Conservation (phyloP, 2,797 vertebrate genomes). For the Halcyon smyrnensis region DNA sequence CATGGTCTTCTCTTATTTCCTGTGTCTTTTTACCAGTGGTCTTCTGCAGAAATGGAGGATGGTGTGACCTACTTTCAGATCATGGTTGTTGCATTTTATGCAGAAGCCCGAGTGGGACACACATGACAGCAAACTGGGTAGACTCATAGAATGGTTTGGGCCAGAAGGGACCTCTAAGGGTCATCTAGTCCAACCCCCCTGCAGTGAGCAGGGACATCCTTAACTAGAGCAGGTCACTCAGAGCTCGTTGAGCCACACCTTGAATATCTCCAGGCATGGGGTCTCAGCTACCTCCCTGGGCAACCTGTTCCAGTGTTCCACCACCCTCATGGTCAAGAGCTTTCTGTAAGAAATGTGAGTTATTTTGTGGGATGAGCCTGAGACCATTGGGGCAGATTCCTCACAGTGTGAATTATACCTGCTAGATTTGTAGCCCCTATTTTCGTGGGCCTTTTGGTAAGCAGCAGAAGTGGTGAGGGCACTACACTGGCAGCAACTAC, state of each 20-base stretch:
- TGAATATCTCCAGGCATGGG: too few relatives aligned
- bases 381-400: neutral
- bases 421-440: neutral
- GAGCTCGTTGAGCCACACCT: too few relatives aligned
- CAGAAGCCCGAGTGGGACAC: neutral
- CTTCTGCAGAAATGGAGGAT: neutral
- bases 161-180: too few relatives aligned
- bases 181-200: too few relatives aligned
- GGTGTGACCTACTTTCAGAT: neutral
- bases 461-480: neutral
- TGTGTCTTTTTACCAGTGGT: neutral
- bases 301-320: too few relatives aligned
- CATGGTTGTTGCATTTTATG: neutral
- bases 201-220: too few relatives aligned
- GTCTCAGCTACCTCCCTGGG: too few relatives aligned
- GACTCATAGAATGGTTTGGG: too few relatives aligned
- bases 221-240: too few relatives aligned
- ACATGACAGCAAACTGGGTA: neutral
- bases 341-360: neutral
- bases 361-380: neutral
- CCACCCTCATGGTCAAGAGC: too few relatives aligned
- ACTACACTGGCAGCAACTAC: neutral
- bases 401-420: neutral
- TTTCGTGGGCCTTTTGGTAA: neutral
- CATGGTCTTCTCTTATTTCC: fast-evolving